Base-by-base conservation (phyloP, 2,797 vertebrate species). In the Rhinophrynus dorsalis region DNA sequence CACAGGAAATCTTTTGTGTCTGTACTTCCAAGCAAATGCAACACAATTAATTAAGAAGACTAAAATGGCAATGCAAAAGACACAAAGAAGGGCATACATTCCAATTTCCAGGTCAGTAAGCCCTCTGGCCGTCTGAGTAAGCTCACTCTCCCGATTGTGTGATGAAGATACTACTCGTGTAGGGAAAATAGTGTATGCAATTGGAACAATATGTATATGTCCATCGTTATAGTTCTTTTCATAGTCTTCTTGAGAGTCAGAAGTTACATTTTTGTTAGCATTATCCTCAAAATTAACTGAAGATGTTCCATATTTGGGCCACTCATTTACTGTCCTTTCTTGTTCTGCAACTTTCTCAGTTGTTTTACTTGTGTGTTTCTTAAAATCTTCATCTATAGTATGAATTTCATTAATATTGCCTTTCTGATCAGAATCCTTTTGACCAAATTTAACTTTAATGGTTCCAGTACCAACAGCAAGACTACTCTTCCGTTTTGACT, bases 41-140 rank as follows among this genome's bases (percentile, higher is more conserved):
- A 97, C 94, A 1, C 96, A 98, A 90, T 99, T 99, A 83, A 95
- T 95, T 74, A 98, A 86, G 83, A 99, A 99, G 79, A 99, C 95
- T 70, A 99, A 79, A 81, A 99, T 98, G 66, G 96, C 97, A 61
- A 99, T 85, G 80, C 97, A 98, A 86, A 98, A 99, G 23, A 98
- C 96, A 0, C 97, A 94, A 13, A 99, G 85, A 60, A 99, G 92
- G 1, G 96, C 96, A 0, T 98, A 99, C 96, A 98, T 98, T 78
- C 96, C 96, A 0, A 98, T 99, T 89, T 99, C 96, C 74, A 99
- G 78, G 81, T 98, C 96, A 0, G 92, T 95, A 24, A 99, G 80
- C 4, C 95, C 96, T 60, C 95, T 87, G 0, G 92, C 83, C 72
- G 88, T 86, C 81, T 94, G 86, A 0, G 91, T 92, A 12, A 97